These are phyloP conservation scores for Dufourea novaeangliae DNA, from an alignment of 1,140 invertebrate genomes.

Conservation along the genomic window DNA sequence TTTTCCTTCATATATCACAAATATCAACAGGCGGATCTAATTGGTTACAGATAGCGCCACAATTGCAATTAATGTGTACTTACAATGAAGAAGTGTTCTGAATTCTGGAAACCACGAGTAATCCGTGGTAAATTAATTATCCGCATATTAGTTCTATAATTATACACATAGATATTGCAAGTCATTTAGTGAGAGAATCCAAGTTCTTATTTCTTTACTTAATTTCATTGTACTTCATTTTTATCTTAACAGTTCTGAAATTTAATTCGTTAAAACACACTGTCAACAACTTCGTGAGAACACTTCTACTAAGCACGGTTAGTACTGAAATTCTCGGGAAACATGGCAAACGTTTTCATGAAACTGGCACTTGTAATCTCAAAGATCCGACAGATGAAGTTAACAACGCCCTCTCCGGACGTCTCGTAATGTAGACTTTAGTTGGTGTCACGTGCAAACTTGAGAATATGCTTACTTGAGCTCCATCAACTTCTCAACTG, in stretches of 20 bases:
- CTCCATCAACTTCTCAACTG: constrained; percentile 19
- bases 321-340: constrained; percentile 13
- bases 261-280: not conserved
- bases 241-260: not conserved
- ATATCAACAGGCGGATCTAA: not conserved
- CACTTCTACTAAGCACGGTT: not conserved
- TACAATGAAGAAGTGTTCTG: not conserved
- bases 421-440: constrained; percentile 22
- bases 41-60: not conserved
- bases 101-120: not conserved
- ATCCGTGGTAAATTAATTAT: not conserved
- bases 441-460: constrained; percentile 30
- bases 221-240: not conserved
- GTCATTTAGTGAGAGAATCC: not conserved
- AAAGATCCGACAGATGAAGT: constrained; percentile 40
- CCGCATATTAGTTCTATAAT: not conserved
- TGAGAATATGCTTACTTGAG: constrained; percentile 26
- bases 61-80: not conserved
- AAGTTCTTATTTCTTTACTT: not conserved
- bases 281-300: not conserved
- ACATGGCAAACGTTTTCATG: constrained; percentile 19
- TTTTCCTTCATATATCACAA: not conserved
- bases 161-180: not conserved
- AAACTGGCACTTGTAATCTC: constrained; percentile 33
- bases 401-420: constrained; percentile 24